Conservation (phyloP, 1,140 invertebrate genomes). For the Lamellibrachia luymesi region DNA sequence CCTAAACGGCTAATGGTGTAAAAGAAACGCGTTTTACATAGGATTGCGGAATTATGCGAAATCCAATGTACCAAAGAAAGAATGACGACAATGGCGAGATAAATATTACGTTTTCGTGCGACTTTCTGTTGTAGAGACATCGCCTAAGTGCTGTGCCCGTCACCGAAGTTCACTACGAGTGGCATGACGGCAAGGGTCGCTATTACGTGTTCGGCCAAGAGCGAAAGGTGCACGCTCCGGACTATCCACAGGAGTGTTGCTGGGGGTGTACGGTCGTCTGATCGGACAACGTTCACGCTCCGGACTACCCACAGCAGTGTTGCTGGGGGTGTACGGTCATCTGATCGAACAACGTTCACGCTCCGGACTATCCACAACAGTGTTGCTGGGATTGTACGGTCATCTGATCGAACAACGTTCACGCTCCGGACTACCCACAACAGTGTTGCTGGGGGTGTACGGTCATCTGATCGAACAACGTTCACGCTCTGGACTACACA, state of each 20-base stretch:
- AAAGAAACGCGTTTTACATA: background rate
- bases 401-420: too few relatives aligned
- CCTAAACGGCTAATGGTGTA: background rate
- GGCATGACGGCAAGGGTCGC: conserved; percentile 37
- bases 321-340: too few relatives aligned
- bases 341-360: too few relatives aligned
- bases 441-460: too few relatives aligned
- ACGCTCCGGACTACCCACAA: too few relatives aligned
- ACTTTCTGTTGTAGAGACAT: conserved; percentile 35
- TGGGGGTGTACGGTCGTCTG: conserved; percentile 47
- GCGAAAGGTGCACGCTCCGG: conserved; percentile 43
- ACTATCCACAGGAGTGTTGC: conserved; percentile 52
- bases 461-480: too few relatives aligned
- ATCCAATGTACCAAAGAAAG: background rate
- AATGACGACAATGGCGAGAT: background rate
- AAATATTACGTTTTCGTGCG: background rate
- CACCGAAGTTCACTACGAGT: conserved; percentile 42
- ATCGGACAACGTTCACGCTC: background rate
- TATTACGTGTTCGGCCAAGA: conserved; percentile 50
- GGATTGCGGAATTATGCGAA: background rate
- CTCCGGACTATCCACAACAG: too few relatives aligned
- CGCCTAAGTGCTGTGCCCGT: conserved; percentile 44
- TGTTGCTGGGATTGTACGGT: too few relatives aligned
- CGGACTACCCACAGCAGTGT: too few relatives aligned
- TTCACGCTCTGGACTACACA: too few relatives aligned